Evolutionary conservation across 2,797 vertebrate species (phyloP).

Genomic region (Lagodon rhomboides): DNA sequence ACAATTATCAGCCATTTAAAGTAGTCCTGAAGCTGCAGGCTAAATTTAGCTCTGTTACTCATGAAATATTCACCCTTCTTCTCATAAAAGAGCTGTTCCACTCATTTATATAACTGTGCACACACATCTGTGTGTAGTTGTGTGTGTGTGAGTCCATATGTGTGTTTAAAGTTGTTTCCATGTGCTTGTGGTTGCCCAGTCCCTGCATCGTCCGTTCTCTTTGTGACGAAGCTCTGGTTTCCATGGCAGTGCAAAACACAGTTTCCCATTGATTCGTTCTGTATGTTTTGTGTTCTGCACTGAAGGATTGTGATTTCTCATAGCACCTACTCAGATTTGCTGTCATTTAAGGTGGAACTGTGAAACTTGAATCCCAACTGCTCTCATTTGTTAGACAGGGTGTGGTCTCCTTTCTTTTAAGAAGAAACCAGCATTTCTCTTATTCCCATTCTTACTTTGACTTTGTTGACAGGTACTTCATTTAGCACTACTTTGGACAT

Average conservation of each 20-base stretch:
- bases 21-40: constrained; percentile 42
- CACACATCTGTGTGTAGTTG: constrained; percentile 25
- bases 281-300: constrained; percentile 29
- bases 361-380: constrained; percentile 40
- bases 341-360: constrained; percentile 54
- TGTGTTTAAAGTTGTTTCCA: constrained; percentile 28
- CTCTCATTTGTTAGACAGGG: constrained; percentile 50
- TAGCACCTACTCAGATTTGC: constrained; percentile 24
- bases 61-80: constrained; percentile 81
- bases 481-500: background rate
- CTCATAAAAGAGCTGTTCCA: constrained; percentile 57
- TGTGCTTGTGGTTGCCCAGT: constrained; percentile 36
- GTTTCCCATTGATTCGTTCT: constrained; percentile 33
- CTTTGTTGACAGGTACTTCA: background rate
- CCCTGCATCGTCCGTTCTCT: constrained; percentile 25
- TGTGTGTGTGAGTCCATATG: background rate
- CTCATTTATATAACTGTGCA: constrained; percentile 64
- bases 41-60: constrained; percentile 76
- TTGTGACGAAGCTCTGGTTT: constrained; percentile 47
- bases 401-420: constrained; percentile 57
- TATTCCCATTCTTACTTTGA: background rate
- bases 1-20: constrained; percentile 44
- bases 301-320: constrained; percentile 45
- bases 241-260: constrained; percentile 61
- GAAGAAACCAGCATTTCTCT: constrained; percentile 37